Evolutionary conservation across 2,113 vertebrate species (phyloP).

Genomic region (Hemibagrus wyckioides): DNA sequence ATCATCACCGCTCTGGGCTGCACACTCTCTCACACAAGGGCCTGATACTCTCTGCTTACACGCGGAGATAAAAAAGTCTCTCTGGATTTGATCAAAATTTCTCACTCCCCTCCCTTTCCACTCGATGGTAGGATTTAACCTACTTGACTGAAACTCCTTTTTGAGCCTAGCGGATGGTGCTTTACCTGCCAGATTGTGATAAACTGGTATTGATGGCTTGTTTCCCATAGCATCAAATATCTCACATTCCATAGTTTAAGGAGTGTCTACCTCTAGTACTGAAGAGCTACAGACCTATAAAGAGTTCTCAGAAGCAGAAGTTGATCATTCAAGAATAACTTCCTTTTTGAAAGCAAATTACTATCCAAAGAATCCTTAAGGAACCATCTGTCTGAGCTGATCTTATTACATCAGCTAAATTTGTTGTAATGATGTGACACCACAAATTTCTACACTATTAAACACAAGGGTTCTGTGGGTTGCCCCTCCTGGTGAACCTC

Average conservation of each 20-base stretch:
- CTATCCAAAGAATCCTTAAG: background rate
- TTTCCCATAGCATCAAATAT: slow-evolving; percentile 30
- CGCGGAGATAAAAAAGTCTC: slow-evolving; percentile 39
- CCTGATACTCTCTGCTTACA: slow-evolving; percentile 57
- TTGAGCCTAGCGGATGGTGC: background rate
- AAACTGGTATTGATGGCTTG: slow-evolving; percentile 18
- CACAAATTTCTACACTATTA: background rate
- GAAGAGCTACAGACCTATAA: background rate
- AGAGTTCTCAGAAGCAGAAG: background rate
- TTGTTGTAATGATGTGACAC: background rate
- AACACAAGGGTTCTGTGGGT: background rate
- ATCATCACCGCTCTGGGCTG: slow-evolving; percentile 36
- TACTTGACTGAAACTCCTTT: slow-evolving; percentile 1
- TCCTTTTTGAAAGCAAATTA: background rate
- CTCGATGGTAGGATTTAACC: background rate
- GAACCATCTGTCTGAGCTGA: background rate
- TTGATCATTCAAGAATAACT: background rate
- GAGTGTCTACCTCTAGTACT: slow-evolving; percentile 1
- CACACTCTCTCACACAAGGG: slow-evolving; percentile 44
- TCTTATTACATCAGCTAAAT: background rate
- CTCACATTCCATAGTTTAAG: slow-evolving; percentile 33
- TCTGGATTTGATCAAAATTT: slow-evolving; percentile 58
- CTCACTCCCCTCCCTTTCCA: slow-evolving; percentile 5
- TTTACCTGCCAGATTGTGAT: background rate
- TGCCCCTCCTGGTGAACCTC: background rate